Percentiles rank a stretch among this genome's conserved stretches.
Conservation (phyloP, 2,797 vertebrate genomes). For the Hoplostethus mediterraneus region DNA sequence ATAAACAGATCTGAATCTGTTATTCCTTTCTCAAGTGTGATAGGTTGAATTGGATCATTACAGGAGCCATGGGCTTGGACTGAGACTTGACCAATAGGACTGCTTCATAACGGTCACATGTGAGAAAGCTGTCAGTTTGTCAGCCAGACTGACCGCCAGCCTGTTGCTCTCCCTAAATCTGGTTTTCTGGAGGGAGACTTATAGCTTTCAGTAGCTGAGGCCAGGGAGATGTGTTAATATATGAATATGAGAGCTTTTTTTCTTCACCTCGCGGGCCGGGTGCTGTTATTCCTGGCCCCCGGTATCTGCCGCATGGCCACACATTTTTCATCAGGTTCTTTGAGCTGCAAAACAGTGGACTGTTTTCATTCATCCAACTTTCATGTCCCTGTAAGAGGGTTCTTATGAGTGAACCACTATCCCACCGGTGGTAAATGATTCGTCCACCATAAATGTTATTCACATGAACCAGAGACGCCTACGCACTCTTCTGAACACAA, state of each 20-base stretch:
- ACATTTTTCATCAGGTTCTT: slow-evolving; percentile 71
- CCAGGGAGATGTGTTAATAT: slow-evolving; percentile 50
- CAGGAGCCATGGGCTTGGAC: slow-evolving; percentile 22
- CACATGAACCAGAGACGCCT: slow-evolving; percentile 35
- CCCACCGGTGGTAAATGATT: slow-evolving; percentile 35
- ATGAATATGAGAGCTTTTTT: slow-evolving; percentile 44
- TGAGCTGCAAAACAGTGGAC: slow-evolving; percentile 52
- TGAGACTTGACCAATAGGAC: slow-evolving; percentile 26
- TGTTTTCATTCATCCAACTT: slow-evolving; percentile 71
- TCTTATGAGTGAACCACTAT: slow-evolving; percentile 56
- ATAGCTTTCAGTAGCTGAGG: slow-evolving; percentile 30
- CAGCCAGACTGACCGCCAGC: slow-evolving; percentile 4
- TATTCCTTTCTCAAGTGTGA: slow-evolving; percentile 19
- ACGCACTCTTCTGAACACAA: slow-evolving; percentile 13
- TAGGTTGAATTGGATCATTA: slow-evolving; percentile 20
- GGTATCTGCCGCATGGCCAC: slow-evolving; percentile 50
- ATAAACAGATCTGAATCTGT: slow-evolving; percentile 1
- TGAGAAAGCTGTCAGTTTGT: slow-evolving; percentile 40
- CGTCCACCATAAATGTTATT: slow-evolving; percentile 33
- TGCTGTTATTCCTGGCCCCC: slow-evolving; percentile 76
- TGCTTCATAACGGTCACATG: neutral
- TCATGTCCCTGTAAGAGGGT: slow-evolving; percentile 47
- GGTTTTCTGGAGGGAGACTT: slow-evolving; percentile 39
- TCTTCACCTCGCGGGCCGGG: slow-evolving; percentile 35
- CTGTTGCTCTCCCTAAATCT: slow-evolving; percentile 26